Conservation (phyloP, 1,140 invertebrate species). For the Phymorhynchus buccinoides region DNA sequence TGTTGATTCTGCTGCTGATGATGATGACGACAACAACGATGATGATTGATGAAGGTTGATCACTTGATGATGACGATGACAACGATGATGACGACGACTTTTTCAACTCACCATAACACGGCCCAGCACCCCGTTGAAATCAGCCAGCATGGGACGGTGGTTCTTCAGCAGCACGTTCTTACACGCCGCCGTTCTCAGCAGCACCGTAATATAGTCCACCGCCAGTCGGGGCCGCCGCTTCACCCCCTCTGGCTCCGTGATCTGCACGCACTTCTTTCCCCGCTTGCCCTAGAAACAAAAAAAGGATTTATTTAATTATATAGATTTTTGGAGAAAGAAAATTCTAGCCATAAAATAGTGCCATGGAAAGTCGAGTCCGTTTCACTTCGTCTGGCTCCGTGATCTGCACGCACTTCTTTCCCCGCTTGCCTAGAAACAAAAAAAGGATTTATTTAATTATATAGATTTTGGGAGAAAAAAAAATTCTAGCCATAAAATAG, state of each 20-base stretch:
- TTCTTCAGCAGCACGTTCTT: slow-evolving; percentile 41
- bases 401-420: too few species aligned
- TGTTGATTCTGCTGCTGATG: too few species aligned
- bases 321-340: too few species aligned
- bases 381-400: too few species aligned
- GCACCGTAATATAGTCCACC: slow-evolving; percentile 44
- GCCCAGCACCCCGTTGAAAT: slow-evolving; percentile 11
- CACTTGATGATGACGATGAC: neutral
- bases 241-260: slow-evolving; percentile 44
- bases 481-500: slow-evolving; percentile 48
- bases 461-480: too few species aligned
- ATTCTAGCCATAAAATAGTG: too few species aligned
- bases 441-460: too few species aligned
- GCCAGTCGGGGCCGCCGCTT: slow-evolving; percentile 47
- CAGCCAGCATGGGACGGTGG: slow-evolving; percentile 28
- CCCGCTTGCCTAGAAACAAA: too few species aligned
- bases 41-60: too few species aligned
- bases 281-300: slow-evolving; percentile 37
- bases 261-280: slow-evolving; percentile 50
- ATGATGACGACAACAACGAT: neutral
- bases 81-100: neutral
- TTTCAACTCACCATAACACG: slow-evolving; percentile 4
- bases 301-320: too few species aligned
- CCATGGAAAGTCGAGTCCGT: too few species aligned
- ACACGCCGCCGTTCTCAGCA: slow-evolving; percentile 48